Percentiles rank a stretch among this genome's conserved stretches.
phyloP scores from a whole-genome alignment of 2,113 vertebrate species.

The Callithrix jacchus region DNA sequence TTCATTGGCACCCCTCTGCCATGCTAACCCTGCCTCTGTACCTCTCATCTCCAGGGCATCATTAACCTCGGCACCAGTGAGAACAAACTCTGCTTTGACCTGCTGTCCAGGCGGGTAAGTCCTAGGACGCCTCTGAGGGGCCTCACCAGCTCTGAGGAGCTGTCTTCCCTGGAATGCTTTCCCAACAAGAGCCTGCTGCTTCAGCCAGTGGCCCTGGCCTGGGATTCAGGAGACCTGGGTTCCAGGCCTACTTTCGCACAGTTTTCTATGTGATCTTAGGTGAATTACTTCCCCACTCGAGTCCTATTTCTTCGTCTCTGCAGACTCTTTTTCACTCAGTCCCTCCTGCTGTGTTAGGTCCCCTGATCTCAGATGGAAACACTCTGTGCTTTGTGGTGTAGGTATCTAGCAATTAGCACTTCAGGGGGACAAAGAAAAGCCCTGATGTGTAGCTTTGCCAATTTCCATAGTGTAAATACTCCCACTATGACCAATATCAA shows the following conservation, averaged over 20 bases:
- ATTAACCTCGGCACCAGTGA: conserved; percentile 97
- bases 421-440: background rate
- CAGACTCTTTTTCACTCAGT: background rate
- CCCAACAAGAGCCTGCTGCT: background rate
- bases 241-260: background rate
- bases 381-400: background rate
- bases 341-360: background rate
- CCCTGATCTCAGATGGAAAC: background rate
- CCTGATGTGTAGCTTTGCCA: background rate
- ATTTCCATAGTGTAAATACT: background rate
- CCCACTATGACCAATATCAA: background rate
- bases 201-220: background rate
- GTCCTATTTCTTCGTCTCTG: background rate
- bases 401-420: background rate
- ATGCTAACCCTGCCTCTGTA: background rate
- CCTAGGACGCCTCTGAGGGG: background rate
- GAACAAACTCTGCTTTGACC: conserved; percentile 96
- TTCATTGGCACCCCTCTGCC: background rate
- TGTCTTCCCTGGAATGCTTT: background rate
- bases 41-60: conserved; percentile 87
- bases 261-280: background rate
- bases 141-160: background rate
- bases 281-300: background rate
- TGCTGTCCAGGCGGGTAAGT: conserved; percentile 93
- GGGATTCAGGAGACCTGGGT: background rate